Evolutionary conservation across 1,140 invertebrate genomes (phyloP).

Genomic region (Saccostrea cuccullata): DNA sequence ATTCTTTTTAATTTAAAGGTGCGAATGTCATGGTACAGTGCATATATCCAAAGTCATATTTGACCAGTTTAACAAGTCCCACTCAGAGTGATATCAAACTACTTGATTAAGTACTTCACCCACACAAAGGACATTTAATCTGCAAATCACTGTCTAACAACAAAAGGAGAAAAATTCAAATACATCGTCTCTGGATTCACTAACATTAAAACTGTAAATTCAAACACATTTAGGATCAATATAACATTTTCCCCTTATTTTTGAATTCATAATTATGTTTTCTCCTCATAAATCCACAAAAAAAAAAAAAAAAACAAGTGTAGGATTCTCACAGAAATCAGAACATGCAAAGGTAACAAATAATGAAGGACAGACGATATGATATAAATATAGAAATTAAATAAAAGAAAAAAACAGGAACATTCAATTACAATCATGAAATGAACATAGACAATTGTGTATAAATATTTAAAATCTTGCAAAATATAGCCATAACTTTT

Average conservation of each 20-base stretch:
- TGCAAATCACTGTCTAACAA: neutral
- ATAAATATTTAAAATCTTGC: neutral
- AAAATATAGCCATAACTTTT: neutral
- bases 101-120: conserved; percentile 9
- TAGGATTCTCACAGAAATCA: too few relatives aligned
- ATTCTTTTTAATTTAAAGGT: neutral
- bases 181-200: neutral
- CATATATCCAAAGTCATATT: neutral
- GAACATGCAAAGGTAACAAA: neutral
- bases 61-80: neutral
- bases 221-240: too few relatives aligned
- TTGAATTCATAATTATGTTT: too few relatives aligned
- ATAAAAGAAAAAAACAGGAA: neutral
- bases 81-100: neutral
- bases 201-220: too few relatives aligned
- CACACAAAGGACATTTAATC: conserved; percentile 10
- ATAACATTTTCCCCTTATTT: too few relatives aligned
- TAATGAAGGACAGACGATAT: neutral
- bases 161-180: neutral
- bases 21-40: neutral
- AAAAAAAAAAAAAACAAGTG: too few relatives aligned
- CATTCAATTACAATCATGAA: neutral
- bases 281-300: too few relatives aligned
- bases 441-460: neutral
- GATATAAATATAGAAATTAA: neutral